These are phyloP conservation scores for Zosterops lateralis DNA, from an alignment of 2,113 vertebrate genomes.

Conservation along the genomic window DNA sequence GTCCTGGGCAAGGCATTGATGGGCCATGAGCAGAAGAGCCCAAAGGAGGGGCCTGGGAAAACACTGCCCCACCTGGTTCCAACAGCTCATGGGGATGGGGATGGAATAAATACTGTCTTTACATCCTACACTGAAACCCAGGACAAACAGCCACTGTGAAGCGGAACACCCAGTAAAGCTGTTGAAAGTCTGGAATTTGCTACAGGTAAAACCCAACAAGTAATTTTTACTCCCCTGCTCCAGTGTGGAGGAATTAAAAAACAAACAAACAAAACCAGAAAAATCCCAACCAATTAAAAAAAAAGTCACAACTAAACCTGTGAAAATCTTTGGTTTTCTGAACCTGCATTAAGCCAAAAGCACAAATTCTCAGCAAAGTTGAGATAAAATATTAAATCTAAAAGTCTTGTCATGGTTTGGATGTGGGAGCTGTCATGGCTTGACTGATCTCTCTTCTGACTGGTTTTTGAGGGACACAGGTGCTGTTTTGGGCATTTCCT, in stretches of 20 bases:
- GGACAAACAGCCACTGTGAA: not conserved
- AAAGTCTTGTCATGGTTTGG: not conserved
- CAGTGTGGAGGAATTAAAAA: accelerated
- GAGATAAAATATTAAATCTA: not conserved
- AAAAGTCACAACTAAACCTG: not conserved
- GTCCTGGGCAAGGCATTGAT: too few species aligned
- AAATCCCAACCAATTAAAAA: not conserved
- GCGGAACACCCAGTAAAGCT: not conserved
- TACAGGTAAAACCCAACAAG: not conserved
- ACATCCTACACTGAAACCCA: too few species aligned
- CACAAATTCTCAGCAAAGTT: not conserved
- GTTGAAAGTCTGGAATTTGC: not conserved
- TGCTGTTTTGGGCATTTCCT: not conserved
- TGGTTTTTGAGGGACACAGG: not conserved
- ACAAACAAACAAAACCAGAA: accelerated
- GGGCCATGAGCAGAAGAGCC: too few species aligned
- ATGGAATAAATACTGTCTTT: too few species aligned
- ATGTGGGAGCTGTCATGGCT: not conserved
- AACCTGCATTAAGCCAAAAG: not conserved
- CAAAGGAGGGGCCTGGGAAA: too few species aligned
- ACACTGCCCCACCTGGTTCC: too few species aligned
- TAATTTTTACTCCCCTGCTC: not conserved
- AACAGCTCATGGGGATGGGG: too few species aligned
- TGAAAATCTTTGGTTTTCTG: not conserved
- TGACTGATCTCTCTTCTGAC: not conserved